Percentiles rank a stretch among this genome's conserved stretches.
Conservation (phyloP, 2,113 vertebrate species). For the Dissostichus mawsoni region DNA sequence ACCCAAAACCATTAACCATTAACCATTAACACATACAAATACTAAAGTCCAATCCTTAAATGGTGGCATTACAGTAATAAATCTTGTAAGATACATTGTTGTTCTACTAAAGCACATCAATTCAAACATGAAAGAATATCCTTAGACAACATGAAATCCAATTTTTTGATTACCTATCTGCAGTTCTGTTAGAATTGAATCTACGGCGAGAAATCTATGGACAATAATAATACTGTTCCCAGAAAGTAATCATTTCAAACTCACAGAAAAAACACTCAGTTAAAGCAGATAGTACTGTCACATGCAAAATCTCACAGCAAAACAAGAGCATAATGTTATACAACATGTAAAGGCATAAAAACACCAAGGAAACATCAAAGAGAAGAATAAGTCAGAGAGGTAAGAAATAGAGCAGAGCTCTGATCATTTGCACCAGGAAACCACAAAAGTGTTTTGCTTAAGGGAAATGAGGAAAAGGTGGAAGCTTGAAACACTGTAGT, state of each 20-base stretch:
- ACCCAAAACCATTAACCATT: no score
- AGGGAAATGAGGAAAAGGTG: slow-evolving; percentile 53
- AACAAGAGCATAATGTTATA: neutral
- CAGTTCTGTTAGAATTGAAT: neutral
- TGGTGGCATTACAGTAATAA: neutral
- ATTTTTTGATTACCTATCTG: neutral
- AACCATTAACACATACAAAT: neutral
- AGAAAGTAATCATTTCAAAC: slow-evolving; percentile 8
- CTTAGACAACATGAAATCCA: neutral
- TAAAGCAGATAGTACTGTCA: slow-evolving; percentile 12
- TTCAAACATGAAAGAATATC: neutral
- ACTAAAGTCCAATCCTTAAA: neutral
- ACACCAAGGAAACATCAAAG: slow-evolving; percentile 50
- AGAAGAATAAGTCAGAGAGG: slow-evolving; percentile 42
- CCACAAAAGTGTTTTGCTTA: slow-evolving; percentile 38
- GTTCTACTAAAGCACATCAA: neutral
- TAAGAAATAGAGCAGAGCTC: slow-evolving; percentile 38
- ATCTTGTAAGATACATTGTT: neutral
- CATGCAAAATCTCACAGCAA: slow-evolving; percentile 49
- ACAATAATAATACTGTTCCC: neutral
- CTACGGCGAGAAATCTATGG: neutral
- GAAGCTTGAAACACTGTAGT: slow-evolving; percentile 60
- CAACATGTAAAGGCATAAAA: slow-evolving; percentile 26
- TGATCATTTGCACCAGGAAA: slow-evolving; percentile 49
- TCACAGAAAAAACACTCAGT: slow-evolving; percentile 13